Base-by-base conservation (phyloP, 1,140 invertebrate species). In the Drosophila biarmipes region DNA sequence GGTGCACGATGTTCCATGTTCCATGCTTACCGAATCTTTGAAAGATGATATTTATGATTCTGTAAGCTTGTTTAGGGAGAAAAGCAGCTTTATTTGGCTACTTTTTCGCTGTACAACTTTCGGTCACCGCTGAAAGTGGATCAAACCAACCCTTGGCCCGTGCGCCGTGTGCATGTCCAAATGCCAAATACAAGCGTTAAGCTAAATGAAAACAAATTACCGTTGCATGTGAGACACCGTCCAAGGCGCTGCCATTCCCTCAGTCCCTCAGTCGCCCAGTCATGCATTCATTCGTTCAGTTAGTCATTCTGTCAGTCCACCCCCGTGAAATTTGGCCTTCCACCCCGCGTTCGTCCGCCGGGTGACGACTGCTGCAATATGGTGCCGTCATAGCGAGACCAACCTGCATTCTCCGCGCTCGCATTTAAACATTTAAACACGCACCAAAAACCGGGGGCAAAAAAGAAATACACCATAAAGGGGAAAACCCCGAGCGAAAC, bases 121-220 rank as follows among this genome's bases (percentile, higher is more conserved):
- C 24, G 4, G 15, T 8, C 53, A 58, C 11, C 34, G 27, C 29
- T 14, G 19, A 45, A 34, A 14, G 11, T 38, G 59, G 59, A 73
- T 55, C 81, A 86, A 86, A 73, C 52, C 81, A 86, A 86, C 80
- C 81, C 81, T 67, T 52, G 61, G 73, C 34, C 15, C 67, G 58
- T 15, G 71, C 62, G 72, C 38, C 79, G 71, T 77, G 78, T 90
- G 86, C 86, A 90, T 90, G 87, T 90, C 87, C 73, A 82, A 90
- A 79, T 86, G 81, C 78, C 87, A 81, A 80, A 90, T 80, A 90
- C 80, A 90, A 90, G 81, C 87, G 79, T 84, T 87, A 79, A 90
- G 79, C 78, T 90, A 90, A 90, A 90, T 90, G 87, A 90, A 90
- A 90, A 90, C 86, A 90, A 90, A 90, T 90, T 90, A 90, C 86